Base-by-base conservation (phyloP, 2,888 invertebrate species). In the Eledona agricola region DNA sequence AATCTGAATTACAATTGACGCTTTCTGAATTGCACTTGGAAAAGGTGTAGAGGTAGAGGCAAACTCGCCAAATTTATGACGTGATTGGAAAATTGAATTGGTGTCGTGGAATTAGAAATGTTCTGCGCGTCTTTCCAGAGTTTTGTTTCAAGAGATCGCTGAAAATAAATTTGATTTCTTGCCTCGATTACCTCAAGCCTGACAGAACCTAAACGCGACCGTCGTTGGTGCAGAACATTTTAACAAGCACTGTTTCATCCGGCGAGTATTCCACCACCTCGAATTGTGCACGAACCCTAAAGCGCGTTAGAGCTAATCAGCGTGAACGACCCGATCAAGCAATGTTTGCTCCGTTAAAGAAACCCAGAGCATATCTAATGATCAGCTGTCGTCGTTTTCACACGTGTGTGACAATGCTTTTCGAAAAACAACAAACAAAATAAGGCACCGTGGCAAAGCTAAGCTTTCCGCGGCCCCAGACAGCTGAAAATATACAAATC, bases 381-480 rank as follows among this genome's bases (percentile, higher is more conserved):
- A 71, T 70, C 72, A 72, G 70, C 72, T 72, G 72, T 64, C 65
- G 62, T 45, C 62, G 58, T 67, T 69, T 67, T 67, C 69, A 69
- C 66, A 64, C 64, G 55, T 54, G 54, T 54, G 54, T 43, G 49
- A 50, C 50, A 49, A 43, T 37, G 23, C 28, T 34, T 35, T 45
- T 37, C 6, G 45, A 51, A 45, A 51, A 51, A 51, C 38, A 54
- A 54, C 54, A 54, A 50, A 50, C 43, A 51, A 22, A 20, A 29
- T 10, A n/a, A n/a, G n/a, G n/a, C n/a, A n/a, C n/a, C n/a, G n/a
- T n/a, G n/a, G n/a, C n/a, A n/a, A n/a, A n/a, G n/a, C n/a, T n/a
- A n/a, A n/a, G n/a, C n/a, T n/a, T n/a, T n/a, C n/a, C n/a, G n/a
- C n/a, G n/a, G n/a, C n/a, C n/a, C n/a, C n/a, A n/a, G n/a, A n/a